Base-by-base conservation (phyloP, 2,888 invertebrate species). In the Apotomis capreana region DNA sequence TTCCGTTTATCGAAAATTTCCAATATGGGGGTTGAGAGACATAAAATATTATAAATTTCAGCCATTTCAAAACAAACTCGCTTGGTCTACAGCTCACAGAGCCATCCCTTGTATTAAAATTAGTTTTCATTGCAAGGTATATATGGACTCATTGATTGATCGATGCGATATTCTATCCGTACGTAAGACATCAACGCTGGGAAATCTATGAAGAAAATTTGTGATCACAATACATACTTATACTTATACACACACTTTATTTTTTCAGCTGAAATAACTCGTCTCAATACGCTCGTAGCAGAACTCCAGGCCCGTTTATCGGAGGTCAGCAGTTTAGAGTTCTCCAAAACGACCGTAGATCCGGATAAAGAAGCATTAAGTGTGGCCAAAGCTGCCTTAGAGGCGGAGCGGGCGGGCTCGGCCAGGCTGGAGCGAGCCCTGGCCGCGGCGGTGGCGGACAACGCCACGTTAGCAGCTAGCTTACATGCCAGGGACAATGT, bases 371-470 rank as follows among this genome's bases (percentile, higher is more conserved):
- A 89, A 71, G 80, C 83, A 0, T 73, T 89, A 12, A 70, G 76
- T 13, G 91, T 91, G 77, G 74, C 87, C 0, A 81, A 86, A 44
- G 85, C 87, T 4, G 85, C 85, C 8, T 76, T 91, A 58, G 89
- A 89, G 77, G 85, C 88, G 0, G 92, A 92, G 77, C 80, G 87
- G 70, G 83, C 87, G 55, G 90, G 89, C 0, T 76, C 86, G 0
- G 84, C 84, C 5, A 83, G 86, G 55, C 79, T 92, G 5, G 90
- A 91, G 77, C 79, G 81, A 46, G 88, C 92, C 0, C 76, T 92
- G 63, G 86, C 89, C 5, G 80, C 88, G 1, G 91, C 92, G 26
- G 75, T 91, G 44, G 83, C 88, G 3, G 91, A 91, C 71, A 92
- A 91, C 70, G 85, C 87, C 0, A 75, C 79, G 3, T 79, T 92